Conservation (phyloP, 2,113 vertebrate genomes). For the Eudyptes chrysolophus region DNA sequence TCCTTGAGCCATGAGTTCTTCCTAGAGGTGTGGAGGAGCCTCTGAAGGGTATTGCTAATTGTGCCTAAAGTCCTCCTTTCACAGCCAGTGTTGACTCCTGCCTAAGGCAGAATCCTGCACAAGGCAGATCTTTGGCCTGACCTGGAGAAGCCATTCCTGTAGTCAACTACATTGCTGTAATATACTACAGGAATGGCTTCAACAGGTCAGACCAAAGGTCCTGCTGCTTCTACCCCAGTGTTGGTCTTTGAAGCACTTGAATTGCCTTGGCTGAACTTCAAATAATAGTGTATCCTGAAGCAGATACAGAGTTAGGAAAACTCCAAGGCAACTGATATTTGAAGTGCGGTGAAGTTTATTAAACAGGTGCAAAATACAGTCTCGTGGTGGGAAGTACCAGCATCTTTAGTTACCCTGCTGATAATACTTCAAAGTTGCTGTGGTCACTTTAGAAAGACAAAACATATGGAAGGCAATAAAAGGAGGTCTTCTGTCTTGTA, state of each 20-base stretch:
- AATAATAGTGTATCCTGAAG: background rate
- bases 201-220: background rate
- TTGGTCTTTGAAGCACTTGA: background rate
- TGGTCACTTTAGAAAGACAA: background rate
- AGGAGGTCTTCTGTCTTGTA: background rate
- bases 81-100: accelerated
- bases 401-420: background rate
- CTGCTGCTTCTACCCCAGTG: background rate
- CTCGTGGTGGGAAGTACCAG: background rate
- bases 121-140: background rate
- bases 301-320: background rate
- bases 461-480: background rate
- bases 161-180: background rate
- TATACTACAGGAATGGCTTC: background rate
- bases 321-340: background rate
- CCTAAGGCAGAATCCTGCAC: background rate
- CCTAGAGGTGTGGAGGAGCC: background rate
- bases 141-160: background rate
- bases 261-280: background rate
- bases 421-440: background rate
- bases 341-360: background rate
- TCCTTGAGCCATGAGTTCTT: background rate
- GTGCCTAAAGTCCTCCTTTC: background rate
- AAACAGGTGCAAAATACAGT: background rate
- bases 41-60: background rate